These are phyloP conservation scores for Mugil cephalus DNA, from an alignment of 2,113 vertebrate species.

Conservation along the genomic window DNA sequence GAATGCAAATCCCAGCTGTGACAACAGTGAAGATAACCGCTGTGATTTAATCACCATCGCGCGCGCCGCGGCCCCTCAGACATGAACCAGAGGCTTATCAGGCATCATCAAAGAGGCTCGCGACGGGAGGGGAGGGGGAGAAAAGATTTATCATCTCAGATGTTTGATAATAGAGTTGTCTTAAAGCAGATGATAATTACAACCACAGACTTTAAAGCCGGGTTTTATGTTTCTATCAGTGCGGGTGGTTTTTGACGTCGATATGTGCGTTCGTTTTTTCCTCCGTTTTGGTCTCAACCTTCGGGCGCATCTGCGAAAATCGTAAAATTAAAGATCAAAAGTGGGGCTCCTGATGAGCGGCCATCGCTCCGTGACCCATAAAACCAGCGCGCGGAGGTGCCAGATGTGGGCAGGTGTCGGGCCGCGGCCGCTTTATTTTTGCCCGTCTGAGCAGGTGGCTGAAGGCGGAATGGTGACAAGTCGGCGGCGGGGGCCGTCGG, in stretches of 20 bases:
- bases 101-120: not conserved
- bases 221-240: too few relatives aligned
- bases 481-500: slow-evolving; percentile 8
- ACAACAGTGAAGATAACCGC: slow-evolving; percentile 32
- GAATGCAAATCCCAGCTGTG: slow-evolving; percentile 30
- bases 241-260: too few relatives aligned
- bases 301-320: too few relatives aligned
- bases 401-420: slow-evolving; percentile 67
- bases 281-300: too few relatives aligned
- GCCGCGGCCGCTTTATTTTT: slow-evolving; percentile 35
- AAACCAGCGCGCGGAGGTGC: slow-evolving; percentile 39
- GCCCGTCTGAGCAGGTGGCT: slow-evolving; percentile 61
- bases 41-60: slow-evolving; percentile 41
- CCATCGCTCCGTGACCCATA: slow-evolving; percentile 50
- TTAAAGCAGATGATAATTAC: not conserved
- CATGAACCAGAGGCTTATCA: slow-evolving; percentile 23
- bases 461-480: slow-evolving; percentile 51
- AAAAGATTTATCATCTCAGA: not conserved
- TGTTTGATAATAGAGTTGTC: not conserved
- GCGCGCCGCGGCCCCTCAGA: not conserved
- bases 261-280: too few relatives aligned
- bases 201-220: too few relatives aligned
- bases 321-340: too few relatives aligned
- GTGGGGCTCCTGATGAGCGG: too few relatives aligned
- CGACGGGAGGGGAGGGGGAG: too few relatives aligned